Evolutionary conservation across 2,113 vertebrate species (phyloP).

Genomic region (Tyrannus savana): DNA sequence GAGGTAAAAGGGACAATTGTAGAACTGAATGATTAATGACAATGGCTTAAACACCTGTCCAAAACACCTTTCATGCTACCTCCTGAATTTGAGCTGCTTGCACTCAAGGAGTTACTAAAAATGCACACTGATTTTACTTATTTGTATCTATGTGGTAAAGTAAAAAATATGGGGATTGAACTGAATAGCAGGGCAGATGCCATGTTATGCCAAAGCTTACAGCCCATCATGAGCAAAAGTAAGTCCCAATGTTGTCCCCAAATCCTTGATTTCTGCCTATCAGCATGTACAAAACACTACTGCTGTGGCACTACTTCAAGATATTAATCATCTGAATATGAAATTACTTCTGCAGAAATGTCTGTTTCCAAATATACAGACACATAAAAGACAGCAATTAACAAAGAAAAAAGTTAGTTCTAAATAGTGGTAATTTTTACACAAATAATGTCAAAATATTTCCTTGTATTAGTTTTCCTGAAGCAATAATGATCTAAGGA

Average conservation of each 20-base stretch:
- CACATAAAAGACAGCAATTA: background rate
- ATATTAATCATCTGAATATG: conserved; percentile 56
- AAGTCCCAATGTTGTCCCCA: conserved; percentile 28
- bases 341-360: conserved; percentile 45
- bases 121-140: background rate
- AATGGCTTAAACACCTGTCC: background rate
- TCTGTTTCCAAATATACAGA: conserved; percentile 55
- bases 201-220: background rate
- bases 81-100: background rate
- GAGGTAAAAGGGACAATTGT: background rate
- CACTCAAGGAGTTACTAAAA: background rate
- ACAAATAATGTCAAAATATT: conserved; percentile 36
- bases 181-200: background rate
- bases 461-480: background rate
- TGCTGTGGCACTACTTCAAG: conserved; percentile 52
- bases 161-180: background rate
- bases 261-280: conserved; percentile 28
- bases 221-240: conserved; percentile 24
- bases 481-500: background rate
- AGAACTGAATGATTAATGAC: background rate
- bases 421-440: background rate
- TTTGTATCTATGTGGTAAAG: background rate
- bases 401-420: conserved; percentile 33
- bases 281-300: conserved; percentile 3
- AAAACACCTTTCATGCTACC: background rate